These are phyloP conservation scores for Drosophila vallismaia DNA, from an alignment of 2,888 invertebrate species.

Conservation along the genomic window DNA sequence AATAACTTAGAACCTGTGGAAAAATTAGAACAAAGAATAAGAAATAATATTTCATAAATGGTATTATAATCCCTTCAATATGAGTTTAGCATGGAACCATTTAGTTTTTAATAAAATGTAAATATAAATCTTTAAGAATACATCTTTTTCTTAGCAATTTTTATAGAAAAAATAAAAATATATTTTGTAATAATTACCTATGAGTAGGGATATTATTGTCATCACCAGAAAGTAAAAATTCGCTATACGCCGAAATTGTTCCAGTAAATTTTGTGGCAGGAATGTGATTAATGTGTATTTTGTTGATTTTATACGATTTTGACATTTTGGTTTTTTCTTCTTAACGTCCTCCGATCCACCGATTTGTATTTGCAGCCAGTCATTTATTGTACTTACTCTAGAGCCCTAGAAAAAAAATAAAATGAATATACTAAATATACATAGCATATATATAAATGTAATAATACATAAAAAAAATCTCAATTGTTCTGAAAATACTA, in stretches of 20 bases:
- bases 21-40: too few relatives aligned
- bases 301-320: conserved; percentile 87
- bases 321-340: conserved; percentile 77
- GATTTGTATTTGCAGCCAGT: conserved; percentile 87
- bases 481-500: too few relatives aligned
- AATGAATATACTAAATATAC: background rate
- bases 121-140: too few relatives aligned
- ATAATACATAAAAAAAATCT: too few relatives aligned
- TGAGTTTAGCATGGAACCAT: too few relatives aligned
- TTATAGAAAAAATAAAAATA: too few relatives aligned
- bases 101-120: too few relatives aligned
- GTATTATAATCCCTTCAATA: too few relatives aligned
- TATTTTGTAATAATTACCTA: conserved; percentile 84
- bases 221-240: conserved; percentile 93
- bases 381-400: conserved; percentile 86
- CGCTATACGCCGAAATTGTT: conserved; percentile 92
- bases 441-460: too few relatives aligned
- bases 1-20: too few relatives aligned
- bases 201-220: conserved; percentile 88
- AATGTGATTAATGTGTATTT: conserved; percentile 92
- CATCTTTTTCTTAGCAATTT: too few relatives aligned
- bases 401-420: conserved; percentile 84
- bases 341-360: conserved; percentile 85
- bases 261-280: conserved; percentile 91
- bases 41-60: too few relatives aligned